Evolutionary conservation across 2,888 invertebrate species (phyloP), one percentile per base, ranked within the genome.

Genomic region (Hydraecia micacea): DNA sequence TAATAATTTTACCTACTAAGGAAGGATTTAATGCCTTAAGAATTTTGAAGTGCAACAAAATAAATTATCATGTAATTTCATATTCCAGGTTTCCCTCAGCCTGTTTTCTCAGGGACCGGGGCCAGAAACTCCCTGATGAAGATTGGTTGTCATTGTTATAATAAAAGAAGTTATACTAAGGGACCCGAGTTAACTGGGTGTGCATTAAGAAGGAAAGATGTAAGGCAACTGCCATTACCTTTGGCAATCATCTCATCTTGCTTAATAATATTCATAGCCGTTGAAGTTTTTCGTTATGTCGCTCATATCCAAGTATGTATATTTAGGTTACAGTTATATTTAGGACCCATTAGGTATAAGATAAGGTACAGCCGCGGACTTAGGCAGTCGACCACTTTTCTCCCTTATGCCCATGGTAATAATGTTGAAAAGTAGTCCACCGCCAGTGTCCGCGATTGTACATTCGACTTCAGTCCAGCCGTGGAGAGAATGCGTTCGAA

Each of bases 101-200:
- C 91, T 3, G 62, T 86, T 0, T 94, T 93, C 74, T 79, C 87
- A 52, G 90, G 75, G 6, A 93, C 92, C 15, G 89, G 91, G 1
- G 91, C 60, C 39, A 94, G 95, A 8, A 93, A 94, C 68, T 93
- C 92, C 0, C 81, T 91, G 21, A 86, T 95, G 89, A 70, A 87
- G 9, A 74, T 92, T 6, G 92, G 89, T 7, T 1, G 60, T 6
- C 91, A 94, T 70, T 89, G 93, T 13, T 95, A 90, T 77, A 92
- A 94, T 83, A 92, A 87, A 55, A 87, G 92, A 21, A 94, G 91
- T 67, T 92, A 93, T 74, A 92, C 92, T 77, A 91, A 77, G 25
- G 90, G 90, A 0, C 91, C 0, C 81, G 85, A 25, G 72, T 81
- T 13, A 91, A 86, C 25, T 94, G 94, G 95, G 90, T 93, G 4